Evolutionary conservation across 2,888 invertebrate genomes (phyloP).

Genomic region (Gastracanthus pulcherrimus): DNA sequence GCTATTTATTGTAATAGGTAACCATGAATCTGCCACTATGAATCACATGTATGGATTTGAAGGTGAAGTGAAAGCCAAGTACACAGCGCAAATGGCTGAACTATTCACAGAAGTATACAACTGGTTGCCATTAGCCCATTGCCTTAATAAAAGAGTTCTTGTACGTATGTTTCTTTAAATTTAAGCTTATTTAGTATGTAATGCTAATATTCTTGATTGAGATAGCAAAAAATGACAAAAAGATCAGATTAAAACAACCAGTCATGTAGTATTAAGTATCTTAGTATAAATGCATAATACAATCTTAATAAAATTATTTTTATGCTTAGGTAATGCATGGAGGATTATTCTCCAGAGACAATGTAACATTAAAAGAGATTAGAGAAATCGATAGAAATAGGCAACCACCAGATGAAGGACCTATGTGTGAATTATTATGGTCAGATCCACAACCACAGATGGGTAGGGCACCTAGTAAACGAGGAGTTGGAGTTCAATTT

Average conservation of each 20-base stretch:
- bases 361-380: slow-evolving; percentile 95
- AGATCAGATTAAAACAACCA: too few species aligned
- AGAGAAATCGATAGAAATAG: slow-evolving; percentile 92
- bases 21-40: slow-evolving; percentile 98
- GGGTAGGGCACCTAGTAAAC: slow-evolving; percentile 95
- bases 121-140: slow-evolving; percentile 96
- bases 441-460: slow-evolving; percentile 96
- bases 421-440: slow-evolving; percentile 99
- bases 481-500: slow-evolving; percentile 99
- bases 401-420: slow-evolving; percentile 97
- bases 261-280: too few species aligned
- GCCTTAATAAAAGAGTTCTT: slow-evolving; percentile 90
- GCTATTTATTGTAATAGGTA: slow-evolving; percentile 80
- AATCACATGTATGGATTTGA: slow-evolving; percentile 99
- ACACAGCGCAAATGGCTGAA: slow-evolving; percentile 96
- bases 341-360: slow-evolving; percentile 95
- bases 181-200: slow-evolving; percentile 12
- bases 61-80: slow-evolving; percentile 98
- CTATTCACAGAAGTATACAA: slow-evolving; percentile 99
- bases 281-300: not conserved
- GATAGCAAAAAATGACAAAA: slow-evolving; percentile 5
- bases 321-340: slow-evolving; percentile 94
- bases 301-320: not conserved
- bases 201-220: slow-evolving; percentile 9
- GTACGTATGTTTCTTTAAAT: slow-evolving; percentile 75